phyloP scores from a whole-genome alignment of 1,140 invertebrate species.

The Aphis gossypii region DNA sequence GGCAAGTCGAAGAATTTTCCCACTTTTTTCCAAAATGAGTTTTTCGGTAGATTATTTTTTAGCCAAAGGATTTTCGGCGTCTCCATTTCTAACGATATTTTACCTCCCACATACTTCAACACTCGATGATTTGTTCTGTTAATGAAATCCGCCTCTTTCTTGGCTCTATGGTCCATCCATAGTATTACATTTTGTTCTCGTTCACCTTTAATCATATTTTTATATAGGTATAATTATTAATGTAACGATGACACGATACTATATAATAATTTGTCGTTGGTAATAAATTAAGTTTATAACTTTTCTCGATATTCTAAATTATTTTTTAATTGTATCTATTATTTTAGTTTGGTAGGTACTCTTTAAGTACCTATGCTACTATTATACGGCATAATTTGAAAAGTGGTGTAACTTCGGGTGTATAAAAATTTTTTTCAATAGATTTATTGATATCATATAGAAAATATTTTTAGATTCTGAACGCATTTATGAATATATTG shows the following conservation, averaged over 20 bases:
- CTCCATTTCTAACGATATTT: conserved; percentile 94
- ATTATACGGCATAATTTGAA: no score
- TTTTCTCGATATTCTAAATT: not conserved
- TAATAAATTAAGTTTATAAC: not conserved
- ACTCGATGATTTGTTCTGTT: conserved; percentile 80
- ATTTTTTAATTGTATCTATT: no score
- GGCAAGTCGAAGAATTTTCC: conserved; percentile 89
- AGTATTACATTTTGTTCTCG: conserved; percentile 87
- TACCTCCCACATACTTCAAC: conserved; percentile 87
- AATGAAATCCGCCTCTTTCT: conserved; percentile 81
- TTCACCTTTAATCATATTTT: conserved; percentile 64
- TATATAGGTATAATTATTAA: not conserved
- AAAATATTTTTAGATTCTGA: no score
- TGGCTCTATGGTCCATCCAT: conserved; percentile 96
- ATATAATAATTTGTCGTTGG: not conserved
- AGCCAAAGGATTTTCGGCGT: conserved; percentile 95
- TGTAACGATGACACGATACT: not conserved
- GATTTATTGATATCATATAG: no score
- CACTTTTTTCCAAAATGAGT: conserved; percentile 72
- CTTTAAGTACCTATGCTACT: no score
- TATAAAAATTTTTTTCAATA: no score
- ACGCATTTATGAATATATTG: no score
- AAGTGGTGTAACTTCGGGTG: no score
- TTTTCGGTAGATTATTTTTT: conserved; percentile 76
- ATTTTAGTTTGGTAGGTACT: no score